A percentile compares a stretch with the other conserved stretches of the same genome.
Conservation (phyloP, 1,140 invertebrate genomes). For the Camponotus pennsylvanicus region DNA sequence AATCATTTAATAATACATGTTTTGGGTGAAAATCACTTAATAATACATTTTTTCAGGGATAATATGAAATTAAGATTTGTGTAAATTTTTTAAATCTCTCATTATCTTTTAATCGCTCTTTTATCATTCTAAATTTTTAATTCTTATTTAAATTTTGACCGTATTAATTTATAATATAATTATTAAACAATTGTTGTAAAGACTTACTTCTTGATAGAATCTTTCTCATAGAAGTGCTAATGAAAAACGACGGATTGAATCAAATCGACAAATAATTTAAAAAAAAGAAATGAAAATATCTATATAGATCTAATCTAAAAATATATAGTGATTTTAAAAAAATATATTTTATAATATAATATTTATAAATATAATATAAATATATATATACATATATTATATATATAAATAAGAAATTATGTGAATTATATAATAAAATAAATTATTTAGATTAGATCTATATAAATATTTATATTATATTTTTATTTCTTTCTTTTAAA, state of each 20-base stretch:
- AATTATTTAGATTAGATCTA: not conserved
- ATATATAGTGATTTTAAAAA: no score
- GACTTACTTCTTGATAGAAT: no score
- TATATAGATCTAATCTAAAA: no score
- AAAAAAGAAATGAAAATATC: no score
- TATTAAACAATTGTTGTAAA: not conserved
- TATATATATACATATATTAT: not conserved
- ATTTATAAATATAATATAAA: no score
- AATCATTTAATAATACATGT: not conserved
- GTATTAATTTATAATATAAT: no score
- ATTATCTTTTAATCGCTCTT: not conserved
- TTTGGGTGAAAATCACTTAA: no score
- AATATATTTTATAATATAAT: conserved; percentile 6
- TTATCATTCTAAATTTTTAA: not conserved
- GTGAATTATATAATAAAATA: not conserved
- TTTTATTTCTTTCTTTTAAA: not conserved
- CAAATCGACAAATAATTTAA: no score
- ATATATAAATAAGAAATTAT: not conserved
- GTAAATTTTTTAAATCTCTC: not conserved
- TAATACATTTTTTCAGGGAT: not conserved
- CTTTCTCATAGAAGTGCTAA: no score
- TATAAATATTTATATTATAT: not conserved
- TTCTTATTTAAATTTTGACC: not conserved
- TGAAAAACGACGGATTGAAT: no score
- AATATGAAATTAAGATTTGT: not conserved